phyloP scores from a whole-genome alignment of 1,140 invertebrate genomes.

The Plectus sambesii region DNA sequence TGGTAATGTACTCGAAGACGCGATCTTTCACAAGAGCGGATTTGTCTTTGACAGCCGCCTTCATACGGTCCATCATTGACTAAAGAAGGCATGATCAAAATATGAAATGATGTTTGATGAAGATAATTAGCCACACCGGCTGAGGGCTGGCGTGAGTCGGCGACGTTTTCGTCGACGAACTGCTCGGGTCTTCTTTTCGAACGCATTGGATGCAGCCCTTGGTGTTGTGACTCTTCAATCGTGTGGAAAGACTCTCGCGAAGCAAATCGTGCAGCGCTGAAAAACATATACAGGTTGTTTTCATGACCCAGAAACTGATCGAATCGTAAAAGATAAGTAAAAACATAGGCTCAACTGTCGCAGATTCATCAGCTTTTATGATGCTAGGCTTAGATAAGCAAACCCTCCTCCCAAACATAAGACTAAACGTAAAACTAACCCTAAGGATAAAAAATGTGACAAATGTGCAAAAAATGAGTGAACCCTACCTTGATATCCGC shows the following conservation, averaged over 20 bases:
- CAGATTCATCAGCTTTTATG: too few relatives aligned
- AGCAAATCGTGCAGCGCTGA: slow-evolving; percentile 43
- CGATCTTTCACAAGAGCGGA: too few relatives aligned
- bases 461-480: neutral
- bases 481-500: slow-evolving; percentile 65
- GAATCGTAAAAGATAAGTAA: neutral
- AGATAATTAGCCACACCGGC: slow-evolving; percentile 5
- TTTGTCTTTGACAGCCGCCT: slow-evolving; percentile 15
- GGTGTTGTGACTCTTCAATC: slow-evolving; percentile 43
- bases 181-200: neutral
- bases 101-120: neutral
- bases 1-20: slow-evolving; percentile 18
- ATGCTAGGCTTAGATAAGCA: too few relatives aligned
- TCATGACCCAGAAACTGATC: slow-evolving; percentile 6
- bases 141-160: slow-evolving; percentile 26
- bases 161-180: too few relatives aligned
- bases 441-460: slow-evolving; percentile 33
- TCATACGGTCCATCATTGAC: slow-evolving; percentile 26
- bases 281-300: slow-evolving; percentile 17
- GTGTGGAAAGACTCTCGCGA: slow-evolving; percentile 23
- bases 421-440: too few relatives aligned
- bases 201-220: slow-evolving; percentile 42
- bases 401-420: too few relatives aligned
- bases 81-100: slow-evolving; percentile 10
- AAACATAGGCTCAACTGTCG: too few relatives aligned